Evolutionary conservation across 2,797 vertebrate species (phyloP), one percentile per base, ranked within the genome.

Genomic region (Vultur gryphus): DNA sequence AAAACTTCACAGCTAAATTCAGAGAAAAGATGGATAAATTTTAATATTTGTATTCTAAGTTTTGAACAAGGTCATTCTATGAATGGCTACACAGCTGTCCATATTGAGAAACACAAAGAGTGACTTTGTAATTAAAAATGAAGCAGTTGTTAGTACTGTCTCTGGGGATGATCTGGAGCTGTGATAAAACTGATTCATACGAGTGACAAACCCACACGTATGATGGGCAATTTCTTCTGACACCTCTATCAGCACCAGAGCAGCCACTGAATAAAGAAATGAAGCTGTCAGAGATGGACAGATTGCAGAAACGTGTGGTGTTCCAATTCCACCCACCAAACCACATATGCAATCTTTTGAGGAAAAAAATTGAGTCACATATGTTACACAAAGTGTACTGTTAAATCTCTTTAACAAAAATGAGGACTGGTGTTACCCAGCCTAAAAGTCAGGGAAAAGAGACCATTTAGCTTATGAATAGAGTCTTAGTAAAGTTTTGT

Each of bases 191-290:
- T 89, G 69, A 88, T 88, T 91, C 76, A 82, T 87, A 84, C 5
- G 20, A 95, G 85, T 85, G 93, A 95, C 77, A 97, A 97, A 96
- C 69, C 29, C 51, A 81, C 54, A 35, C 0, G 1, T 84, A 93
- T 94, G 89, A 91, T 57, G 88, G 83, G 46, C 59, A 86, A 88
- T 80, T 95, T 93, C 90, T 97, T 90, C 85, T 91, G 90, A 95
- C 90, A 84, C 76, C n/a, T 96, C 87, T 80, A 49, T 64, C 90
- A 81, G 85, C 87, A 93, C 65, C 61, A 95, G 85, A 86, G 23
- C 93, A 94, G 82, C 52, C 76, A 90, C 57, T 71, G 90, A 94
- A 91, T 91, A 91, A 90, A 84, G 89, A 86, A 91, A 66, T 0
- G 3, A 90, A 89, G 52, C 85, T 90, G 85, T 88, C 59, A 81